phyloP scores from a whole-genome alignment of 2,888 invertebrate genomes.

The Oligia fasciuncula region DNA sequence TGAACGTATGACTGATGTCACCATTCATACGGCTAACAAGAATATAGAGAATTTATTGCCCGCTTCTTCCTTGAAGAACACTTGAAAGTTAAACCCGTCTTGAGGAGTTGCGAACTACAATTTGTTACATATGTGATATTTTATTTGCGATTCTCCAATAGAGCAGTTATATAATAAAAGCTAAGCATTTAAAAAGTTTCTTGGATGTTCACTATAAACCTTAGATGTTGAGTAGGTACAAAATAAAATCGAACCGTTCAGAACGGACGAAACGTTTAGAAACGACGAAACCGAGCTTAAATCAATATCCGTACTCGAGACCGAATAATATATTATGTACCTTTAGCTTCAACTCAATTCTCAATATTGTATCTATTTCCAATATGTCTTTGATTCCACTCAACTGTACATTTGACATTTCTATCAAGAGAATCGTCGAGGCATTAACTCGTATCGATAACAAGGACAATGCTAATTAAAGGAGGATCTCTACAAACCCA shows the following conservation, averaged over 20 bases:
- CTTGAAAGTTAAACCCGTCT: constrained; percentile 46
- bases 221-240: neutral
- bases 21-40: constrained; percentile 57
- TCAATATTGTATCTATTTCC: constrained; percentile 10
- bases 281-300: constrained; percentile 7
- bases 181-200: constrained; percentile 19
- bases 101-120: constrained; percentile 43
- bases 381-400: constrained; percentile 32
- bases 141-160: constrained; percentile 48
- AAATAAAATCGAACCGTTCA: constrained; percentile 21
- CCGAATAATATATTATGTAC: neutral
- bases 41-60: constrained; percentile 59
- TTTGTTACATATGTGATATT: constrained; percentile 47
- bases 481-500: constrained; percentile 48
- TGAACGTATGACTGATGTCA: constrained; percentile 57
- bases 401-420: constrained; percentile 48
- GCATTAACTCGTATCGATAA: constrained; percentile 61
- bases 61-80: constrained; percentile 54
- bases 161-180: constrained; percentile 16
- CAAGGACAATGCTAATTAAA: constrained; percentile 66
- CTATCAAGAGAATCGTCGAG: constrained; percentile 62
- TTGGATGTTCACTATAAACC: constrained; percentile 3
- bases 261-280: neutral
- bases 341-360: constrained; percentile 1
- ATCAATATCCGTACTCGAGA: constrained; percentile 32